Evolutionary conservation across 2,797 vertebrate species (phyloP).

Genomic region (Erithacus rubecula): DNA sequence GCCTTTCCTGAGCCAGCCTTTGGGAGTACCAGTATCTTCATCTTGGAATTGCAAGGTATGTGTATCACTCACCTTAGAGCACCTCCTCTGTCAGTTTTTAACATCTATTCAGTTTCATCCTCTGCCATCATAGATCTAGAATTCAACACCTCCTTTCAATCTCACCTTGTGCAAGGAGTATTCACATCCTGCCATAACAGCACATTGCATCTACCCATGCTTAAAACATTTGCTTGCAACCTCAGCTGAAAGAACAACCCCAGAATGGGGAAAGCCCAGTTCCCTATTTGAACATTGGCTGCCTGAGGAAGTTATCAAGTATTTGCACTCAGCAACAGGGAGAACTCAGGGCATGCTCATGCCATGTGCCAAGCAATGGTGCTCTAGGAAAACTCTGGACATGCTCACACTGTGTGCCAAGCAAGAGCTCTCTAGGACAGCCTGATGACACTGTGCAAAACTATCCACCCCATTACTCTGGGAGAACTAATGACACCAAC

Average conservation of each 20-base stretch:
- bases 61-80: background rate
- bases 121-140: background rate
- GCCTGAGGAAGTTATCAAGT: background rate
- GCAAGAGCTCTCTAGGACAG: background rate
- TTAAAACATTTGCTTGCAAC: background rate
- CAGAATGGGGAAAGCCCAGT: background rate
- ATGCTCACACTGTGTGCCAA: background rate
- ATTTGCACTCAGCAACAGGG: background rate
- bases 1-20: background rate
- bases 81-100: background rate
- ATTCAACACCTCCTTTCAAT: background rate
- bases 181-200: background rate
- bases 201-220: background rate
- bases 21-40: background rate
- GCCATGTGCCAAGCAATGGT: background rate
- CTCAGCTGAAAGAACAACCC: background rate
- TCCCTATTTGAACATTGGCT: background rate
- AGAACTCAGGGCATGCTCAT: background rate
- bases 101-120: background rate
- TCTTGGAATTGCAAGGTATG: background rate
- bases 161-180: background rate
- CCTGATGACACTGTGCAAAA: accelerated
- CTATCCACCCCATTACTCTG: background rate
- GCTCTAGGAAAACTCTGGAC: background rate
- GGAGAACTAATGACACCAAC: background rate